Conservation (phyloP, 2,797 vertebrate genomes). For the Pantherophis vulpinus region DNA sequence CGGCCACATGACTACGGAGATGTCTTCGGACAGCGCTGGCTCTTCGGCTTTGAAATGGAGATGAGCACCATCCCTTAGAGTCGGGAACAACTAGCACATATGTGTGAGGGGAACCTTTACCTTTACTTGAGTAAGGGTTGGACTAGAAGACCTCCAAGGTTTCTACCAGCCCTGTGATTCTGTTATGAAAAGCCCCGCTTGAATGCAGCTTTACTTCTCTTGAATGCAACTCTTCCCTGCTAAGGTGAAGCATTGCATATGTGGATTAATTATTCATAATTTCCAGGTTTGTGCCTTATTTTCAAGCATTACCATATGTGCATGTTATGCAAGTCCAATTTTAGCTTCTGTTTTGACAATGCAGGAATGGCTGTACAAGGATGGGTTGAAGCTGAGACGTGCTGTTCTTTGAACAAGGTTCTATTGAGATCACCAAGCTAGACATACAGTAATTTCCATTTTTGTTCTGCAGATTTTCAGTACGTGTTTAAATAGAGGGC, state of each 20-base stretch:
- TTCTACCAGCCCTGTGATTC: not conserved
- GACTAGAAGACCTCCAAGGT: not conserved
- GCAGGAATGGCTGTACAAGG: not conserved
- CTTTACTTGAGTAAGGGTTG: not conserved
- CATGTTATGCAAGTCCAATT: not conserved
- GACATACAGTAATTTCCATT: not conserved
- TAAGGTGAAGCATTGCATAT: not conserved
- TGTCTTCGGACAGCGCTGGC: too few relatives aligned
- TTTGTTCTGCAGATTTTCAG: not conserved
- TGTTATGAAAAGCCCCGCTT: not conserved
- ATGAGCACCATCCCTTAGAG: too few relatives aligned
- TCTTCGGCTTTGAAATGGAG: too few relatives aligned
- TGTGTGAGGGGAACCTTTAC: too few relatives aligned
- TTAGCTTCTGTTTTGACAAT: not conserved
- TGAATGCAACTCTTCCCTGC: not conserved
- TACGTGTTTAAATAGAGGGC: not conserved
- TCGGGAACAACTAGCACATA: too few relatives aligned
- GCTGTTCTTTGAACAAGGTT: not conserved
- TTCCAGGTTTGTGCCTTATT: not conserved
- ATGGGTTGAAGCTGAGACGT: not conserved
- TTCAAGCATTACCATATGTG: not conserved
- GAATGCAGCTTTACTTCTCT: not conserved
- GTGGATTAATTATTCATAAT: not conserved
- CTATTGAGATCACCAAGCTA: not conserved
- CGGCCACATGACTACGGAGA: too few relatives aligned